Evolutionary conservation across 2,888 invertebrate genomes (phyloP).

Genomic region (Nycteola revayana): DNA sequence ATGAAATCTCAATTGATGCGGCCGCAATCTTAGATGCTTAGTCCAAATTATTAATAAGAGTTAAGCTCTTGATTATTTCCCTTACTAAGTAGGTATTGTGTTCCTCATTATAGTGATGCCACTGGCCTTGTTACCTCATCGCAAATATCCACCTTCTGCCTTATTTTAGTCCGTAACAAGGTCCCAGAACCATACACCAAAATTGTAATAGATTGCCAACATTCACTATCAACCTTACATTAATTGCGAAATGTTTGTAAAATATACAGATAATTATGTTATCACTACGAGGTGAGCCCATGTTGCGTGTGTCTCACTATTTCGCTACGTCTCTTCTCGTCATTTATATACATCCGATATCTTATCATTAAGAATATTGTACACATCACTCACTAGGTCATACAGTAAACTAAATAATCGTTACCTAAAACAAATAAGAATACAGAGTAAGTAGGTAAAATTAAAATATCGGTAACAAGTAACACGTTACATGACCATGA

Average conservation of each 20-base stretch:
- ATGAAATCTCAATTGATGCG: no score
- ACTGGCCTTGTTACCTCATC: no score
- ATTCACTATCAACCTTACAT: slow-evolving; percentile 5
- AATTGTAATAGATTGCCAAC: no score
- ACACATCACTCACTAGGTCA: slow-evolving; percentile 29
- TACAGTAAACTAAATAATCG: background rate
- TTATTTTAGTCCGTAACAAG: no score
- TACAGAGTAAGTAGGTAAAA: background rate
- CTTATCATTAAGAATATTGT: slow-evolving; percentile 28
- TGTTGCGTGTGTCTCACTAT: slow-evolving; percentile 19
- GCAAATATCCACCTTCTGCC: no score
- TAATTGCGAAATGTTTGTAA: slow-evolving; percentile 19
- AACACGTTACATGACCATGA: slow-evolving; percentile 11
- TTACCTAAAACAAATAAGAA: background rate
- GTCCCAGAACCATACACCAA: no score
- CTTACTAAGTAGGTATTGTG: no score
- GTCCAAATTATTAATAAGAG: no score
- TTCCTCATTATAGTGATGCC: no score
- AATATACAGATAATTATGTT: slow-evolving; percentile 10
- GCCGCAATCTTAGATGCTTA: no score
- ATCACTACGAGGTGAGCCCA: slow-evolving; percentile 18
- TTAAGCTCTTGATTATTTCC: no score
- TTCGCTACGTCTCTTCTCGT: slow-evolving; percentile 15
- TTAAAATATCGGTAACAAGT: slow-evolving; percentile 11
- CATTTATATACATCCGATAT: slow-evolving; percentile 19